Base-by-base conservation (phyloP, 2,888 invertebrate species). In the Limnephilus marmoratus region DNA sequence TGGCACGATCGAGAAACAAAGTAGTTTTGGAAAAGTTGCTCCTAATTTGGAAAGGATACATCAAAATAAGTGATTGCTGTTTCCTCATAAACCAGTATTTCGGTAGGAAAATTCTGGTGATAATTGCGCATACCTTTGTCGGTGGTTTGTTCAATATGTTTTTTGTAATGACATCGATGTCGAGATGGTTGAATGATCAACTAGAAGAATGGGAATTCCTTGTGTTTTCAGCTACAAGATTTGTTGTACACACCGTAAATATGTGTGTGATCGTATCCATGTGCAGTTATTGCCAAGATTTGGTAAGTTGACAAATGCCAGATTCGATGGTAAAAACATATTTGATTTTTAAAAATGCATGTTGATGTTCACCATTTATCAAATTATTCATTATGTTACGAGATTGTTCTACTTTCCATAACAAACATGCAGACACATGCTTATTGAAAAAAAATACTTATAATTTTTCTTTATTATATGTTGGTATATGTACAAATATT, bases 111-210 rank as follows among this genome's bases (percentile, higher is more conserved):
- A 24, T 83, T 83, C 37, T 41, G 18, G 83, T 83, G 83, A 68
- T 68, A 24, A n/a, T 68, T 68, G 24, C 24, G 68, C 68, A 68
- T 24, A 68, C 68, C 7, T 68, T 68, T 68, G 7, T 68, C 24
- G 68, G 68, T n/a, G n/a, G 68, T 68, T 68, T 68, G n/a, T 68
- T 68, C 68, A 68, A 68, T 68, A 68, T 68, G 68, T 68, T 68
- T 68, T 68, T 68, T 9, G 68, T 68, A 9, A 24, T 68, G 68
- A 68, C 68, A n/a, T 68, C 68, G 68, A 68, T 68, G 68, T 68
- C 68, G 1, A 24, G 68, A 4, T 68, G 68, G 68, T 24, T 68
- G 68, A 68, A 68, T 68, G 68, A 9, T 68, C 68, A 68, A 68
- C 68, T n/a, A 68, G 9, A 68, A 24, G 68, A 68, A n/a, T 24